Evolutionary conservation across 2,113 vertebrate genomes (phyloP).

Genomic region (Pelobates fuscus): DNA sequence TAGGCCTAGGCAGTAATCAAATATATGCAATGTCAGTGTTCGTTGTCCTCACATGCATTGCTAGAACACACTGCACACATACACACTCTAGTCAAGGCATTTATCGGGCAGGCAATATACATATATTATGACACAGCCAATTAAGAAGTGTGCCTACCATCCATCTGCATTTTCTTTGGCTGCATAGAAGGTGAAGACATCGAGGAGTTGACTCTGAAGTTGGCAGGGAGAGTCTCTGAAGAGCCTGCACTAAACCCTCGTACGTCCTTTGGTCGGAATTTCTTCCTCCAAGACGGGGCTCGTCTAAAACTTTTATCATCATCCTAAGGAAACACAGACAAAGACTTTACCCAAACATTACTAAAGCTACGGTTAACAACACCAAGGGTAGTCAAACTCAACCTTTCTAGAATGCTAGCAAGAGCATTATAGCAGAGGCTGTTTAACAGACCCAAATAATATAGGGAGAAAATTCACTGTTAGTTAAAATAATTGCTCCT

Average conservation of each 20-base stretch:
- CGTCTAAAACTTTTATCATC: conserved; percentile 95
- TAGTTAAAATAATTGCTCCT: too few relatives aligned
- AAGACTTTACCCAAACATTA: not conserved
- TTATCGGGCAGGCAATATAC: conserved; percentile 22
- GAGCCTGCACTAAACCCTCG: conserved; percentile 83
- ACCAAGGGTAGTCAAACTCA: not conserved
- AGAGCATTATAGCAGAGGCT: too few relatives aligned
- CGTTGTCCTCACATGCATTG: not conserved
- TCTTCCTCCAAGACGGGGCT: conserved; percentile 96
- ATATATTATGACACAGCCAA: too few relatives aligned
- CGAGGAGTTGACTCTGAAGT: conserved; percentile 86
- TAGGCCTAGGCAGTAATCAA: too few relatives aligned
- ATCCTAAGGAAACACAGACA: conserved; percentile 67
- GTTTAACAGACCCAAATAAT: too few relatives aligned
- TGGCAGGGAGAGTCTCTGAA: conserved; percentile 91
- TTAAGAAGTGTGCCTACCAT: conserved; percentile 74
- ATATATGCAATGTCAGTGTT: too few relatives aligned
- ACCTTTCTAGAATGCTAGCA: too few relatives aligned
- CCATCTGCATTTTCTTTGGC: conserved; percentile 94
- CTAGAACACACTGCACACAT: not conserved
- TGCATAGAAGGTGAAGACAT: conserved; percentile 85
- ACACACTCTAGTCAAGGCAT: not conserved
- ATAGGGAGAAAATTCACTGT: too few relatives aligned
- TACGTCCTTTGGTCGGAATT: conserved; percentile 94
- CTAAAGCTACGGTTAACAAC: not conserved